Conservation (phyloP, 2,888 invertebrate genomes). For the Pyrrhia umbra region DNA sequence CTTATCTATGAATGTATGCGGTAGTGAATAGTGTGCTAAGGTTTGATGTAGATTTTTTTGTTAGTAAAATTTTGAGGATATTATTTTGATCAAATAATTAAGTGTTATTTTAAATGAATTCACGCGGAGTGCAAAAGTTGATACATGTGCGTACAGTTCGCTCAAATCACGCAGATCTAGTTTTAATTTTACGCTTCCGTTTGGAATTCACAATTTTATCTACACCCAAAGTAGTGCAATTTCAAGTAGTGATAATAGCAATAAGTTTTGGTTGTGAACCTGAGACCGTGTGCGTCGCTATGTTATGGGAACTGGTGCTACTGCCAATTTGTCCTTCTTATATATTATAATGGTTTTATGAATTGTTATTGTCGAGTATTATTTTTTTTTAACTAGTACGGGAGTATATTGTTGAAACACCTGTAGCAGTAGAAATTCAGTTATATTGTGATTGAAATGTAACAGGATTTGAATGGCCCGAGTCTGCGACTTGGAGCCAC, state of each 20-base stretch:
- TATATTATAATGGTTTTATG: constrained; percentile 82
- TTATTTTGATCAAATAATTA: constrained; percentile 87
- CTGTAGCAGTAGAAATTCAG: constrained; percentile 81
- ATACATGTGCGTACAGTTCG: constrained; percentile 79
- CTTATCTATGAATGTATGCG: constrained; percentile 89
- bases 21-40: constrained; percentile 89
- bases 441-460: constrained; percentile 90
- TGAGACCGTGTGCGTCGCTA: constrained; percentile 78
- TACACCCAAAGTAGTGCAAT: constrained; percentile 87
- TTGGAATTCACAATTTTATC: constrained; percentile 76
- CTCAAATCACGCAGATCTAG: constrained; percentile 78
- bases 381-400: constrained; percentile 81
- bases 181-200: constrained; percentile 80
- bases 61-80: constrained; percentile 86
- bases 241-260: constrained; percentile 88
- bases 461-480: constrained; percentile 74
- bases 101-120: constrained; percentile 81
- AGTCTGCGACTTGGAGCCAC: constrained; percentile 36
- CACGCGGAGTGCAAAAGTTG: constrained; percentile 80
- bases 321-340: constrained; percentile 80
- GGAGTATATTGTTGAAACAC: constrained; percentile 82
- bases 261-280: constrained; percentile 90
- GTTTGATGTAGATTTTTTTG: constrained; percentile 89
- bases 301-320: constrained; percentile 80
- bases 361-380: constrained; percentile 87